Conservation (phyloP, 2,797 vertebrate species). For the Anas georgica region DNA sequence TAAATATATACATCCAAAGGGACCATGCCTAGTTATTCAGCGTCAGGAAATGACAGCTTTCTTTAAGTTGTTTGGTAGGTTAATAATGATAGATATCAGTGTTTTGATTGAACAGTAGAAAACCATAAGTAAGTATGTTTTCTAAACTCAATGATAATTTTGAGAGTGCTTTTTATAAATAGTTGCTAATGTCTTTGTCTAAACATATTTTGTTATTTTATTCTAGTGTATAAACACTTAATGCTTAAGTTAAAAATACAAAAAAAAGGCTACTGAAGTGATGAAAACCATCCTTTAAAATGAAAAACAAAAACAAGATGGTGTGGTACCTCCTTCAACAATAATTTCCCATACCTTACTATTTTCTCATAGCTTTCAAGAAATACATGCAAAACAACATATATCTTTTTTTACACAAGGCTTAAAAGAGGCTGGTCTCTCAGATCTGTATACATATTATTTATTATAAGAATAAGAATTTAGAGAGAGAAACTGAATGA, state of each 20-base stretch:
- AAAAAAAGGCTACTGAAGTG: neutral
- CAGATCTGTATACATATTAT: neutral
- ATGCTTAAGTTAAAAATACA: neutral
- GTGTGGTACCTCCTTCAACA: neutral
- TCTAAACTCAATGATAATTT: neutral
- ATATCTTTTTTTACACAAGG: neutral
- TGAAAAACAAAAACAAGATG: neutral
- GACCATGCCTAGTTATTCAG: constrained; percentile 83
- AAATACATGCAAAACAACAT: neutral
- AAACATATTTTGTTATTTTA: neutral
- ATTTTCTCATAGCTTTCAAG: neutral
- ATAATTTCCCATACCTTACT: neutral
- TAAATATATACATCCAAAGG: constrained; percentile 66
- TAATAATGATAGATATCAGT: neutral
- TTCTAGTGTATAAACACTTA: neutral
- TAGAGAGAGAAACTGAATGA: neutral
- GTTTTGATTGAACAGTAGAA: neutral
- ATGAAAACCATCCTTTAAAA: neutral
- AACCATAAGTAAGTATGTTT: neutral
- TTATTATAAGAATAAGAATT: neutral
- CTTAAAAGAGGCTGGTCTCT: neutral
- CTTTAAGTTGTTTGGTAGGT: constrained; percentile 92
- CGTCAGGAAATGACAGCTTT: constrained; percentile 91
- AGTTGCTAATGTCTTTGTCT: neutral
- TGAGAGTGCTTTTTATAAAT: neutral